Evolutionary conservation across 2,113 vertebrate genomes (phyloP), one percentile per base, ranked within the genome.

Genomic region (Struthidea cinerea): DNA sequence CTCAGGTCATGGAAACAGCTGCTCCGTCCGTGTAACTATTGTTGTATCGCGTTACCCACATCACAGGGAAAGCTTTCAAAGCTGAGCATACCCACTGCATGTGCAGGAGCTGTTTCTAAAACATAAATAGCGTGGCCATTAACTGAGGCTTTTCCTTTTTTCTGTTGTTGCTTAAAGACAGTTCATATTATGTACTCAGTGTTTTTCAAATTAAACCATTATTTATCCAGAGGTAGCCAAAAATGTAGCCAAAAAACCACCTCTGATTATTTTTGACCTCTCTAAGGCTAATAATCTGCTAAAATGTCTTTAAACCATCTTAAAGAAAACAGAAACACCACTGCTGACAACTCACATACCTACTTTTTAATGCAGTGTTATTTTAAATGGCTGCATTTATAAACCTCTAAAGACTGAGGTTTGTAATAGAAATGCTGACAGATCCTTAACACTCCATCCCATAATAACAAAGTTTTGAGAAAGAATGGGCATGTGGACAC

Each of bases 271-370:
- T 96, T 95, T 87, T 95, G 96, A 97, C 96, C 95, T 93, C 90
- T 96, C 82, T 93, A 96, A 94, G 89, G 89, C 93, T 96, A 97
- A 96, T 97, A 97, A 97, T 96, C 95, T 96, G 71, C 79, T 96
- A 96, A 97, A 97, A 97, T 28, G 42, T 95, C 96, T 93, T 91
- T 96, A 97, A 97, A 96, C 84, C 78, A 73, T 95, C 95, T 94
- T 87, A 97, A 97, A 96, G 91, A 96, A 97, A 96, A 96, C 93
- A 97, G 93, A 96, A 92, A 96, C 94, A 92, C 96, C 87, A 69
- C 95, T 96, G 96, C 95, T 97, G 97, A 97, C 95, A 97, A 96
- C 93, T 97, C 96, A 89, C 96, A 97, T 97, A 97, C 95, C 94
- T 97, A 96, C 53, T 96, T 96, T 96, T 94, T 97, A 96, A 96